These are phyloP conservation scores for Acromyrmex echinatior DNA, from an alignment of 1,140 invertebrate species.

Conservation along the genomic window DNA sequence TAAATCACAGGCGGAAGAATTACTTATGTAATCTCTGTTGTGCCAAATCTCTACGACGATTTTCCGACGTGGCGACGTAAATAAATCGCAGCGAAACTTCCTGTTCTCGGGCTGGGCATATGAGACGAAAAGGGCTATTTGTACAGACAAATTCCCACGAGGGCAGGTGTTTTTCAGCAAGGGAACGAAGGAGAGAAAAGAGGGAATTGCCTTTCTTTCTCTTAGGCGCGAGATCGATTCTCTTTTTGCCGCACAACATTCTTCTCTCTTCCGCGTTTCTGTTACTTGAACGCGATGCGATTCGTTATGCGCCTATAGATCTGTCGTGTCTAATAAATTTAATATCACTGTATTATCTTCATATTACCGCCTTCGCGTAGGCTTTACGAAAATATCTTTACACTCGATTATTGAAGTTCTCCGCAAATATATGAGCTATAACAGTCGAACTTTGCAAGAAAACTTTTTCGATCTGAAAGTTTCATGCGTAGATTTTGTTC, in stretches of 20 bases:
- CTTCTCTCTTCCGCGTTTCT: conserved; percentile 45
- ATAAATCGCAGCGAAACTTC: conserved; percentile 37
- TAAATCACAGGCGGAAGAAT: conserved; percentile 27
- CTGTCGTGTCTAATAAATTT: conserved; percentile 5
- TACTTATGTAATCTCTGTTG: conserved; percentile 21
- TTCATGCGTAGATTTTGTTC: conserved; percentile 9
- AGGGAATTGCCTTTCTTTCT: background rate
- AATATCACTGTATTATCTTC: conserved; percentile 46
- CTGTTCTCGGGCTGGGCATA: conserved; percentile 1
- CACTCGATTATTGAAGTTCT: conserved; percentile 1
- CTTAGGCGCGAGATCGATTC: background rate
- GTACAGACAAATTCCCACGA: conserved; percentile 40
- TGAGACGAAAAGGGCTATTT: conserved; percentile 32
- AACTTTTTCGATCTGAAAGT: conserved; percentile 42
- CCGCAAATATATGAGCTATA: background rate
- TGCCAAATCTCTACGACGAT: conserved; percentile 4
- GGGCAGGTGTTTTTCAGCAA: conserved; percentile 25
- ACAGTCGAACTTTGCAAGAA: background rate
- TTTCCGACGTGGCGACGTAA: conserved; percentile 12
- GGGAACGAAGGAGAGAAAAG: background rate
- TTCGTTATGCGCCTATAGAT: conserved; percentile 15
- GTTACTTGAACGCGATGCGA: conserved; percentile 23
- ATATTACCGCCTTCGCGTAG: conserved; percentile 8
- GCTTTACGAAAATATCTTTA: conserved; percentile 1
- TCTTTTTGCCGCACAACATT: conserved; percentile 1